Percentiles rank a stretch among this genome's conserved stretches.
Evolutionary conservation across 2,888 invertebrate genomes (phyloP).

Genomic region (Nomada fucata): DNA sequence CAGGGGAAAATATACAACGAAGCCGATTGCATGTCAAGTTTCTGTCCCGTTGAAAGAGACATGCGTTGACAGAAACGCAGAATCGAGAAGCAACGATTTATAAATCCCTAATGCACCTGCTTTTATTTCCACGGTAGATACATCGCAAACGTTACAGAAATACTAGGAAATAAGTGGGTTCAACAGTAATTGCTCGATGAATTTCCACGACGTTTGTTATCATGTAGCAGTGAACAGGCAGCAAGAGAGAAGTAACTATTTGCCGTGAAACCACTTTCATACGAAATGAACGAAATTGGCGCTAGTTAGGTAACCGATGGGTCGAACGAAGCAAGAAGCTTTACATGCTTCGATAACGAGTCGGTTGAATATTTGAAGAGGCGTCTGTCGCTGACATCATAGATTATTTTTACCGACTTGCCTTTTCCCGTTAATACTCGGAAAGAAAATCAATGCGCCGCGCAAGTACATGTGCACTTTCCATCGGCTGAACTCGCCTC

Average conservation of each 20-base stretch:
- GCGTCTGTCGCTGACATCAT: constrained; percentile 22
- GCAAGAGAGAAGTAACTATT: constrained; percentile 34
- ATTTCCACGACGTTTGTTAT: constrained; percentile 33
- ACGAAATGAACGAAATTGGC: not conserved
- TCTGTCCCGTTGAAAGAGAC: no score
- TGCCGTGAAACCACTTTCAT: constrained; percentile 27
- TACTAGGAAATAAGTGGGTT: not conserved
- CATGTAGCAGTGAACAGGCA: constrained; percentile 34
- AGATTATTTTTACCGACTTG: constrained; percentile 57
- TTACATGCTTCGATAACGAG: constrained; percentile 42
- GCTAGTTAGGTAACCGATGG: constrained; percentile 15
- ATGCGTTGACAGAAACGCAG: no score
- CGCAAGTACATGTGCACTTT: constrained; percentile 2
- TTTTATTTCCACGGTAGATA: no score
- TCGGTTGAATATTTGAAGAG: constrained; percentile 59
- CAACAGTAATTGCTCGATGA: constrained; percentile 39
- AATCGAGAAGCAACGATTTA: no score
- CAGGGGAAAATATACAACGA: not conserved
- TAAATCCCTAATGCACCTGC: no score
- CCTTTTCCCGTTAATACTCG: constrained; percentile 10
- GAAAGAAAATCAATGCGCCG: constrained; percentile 28
- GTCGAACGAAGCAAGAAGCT: constrained; percentile 19
- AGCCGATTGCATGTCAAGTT: not conserved
- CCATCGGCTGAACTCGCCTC: not conserved
- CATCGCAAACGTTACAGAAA: no score